Conservation (phyloP, 2,113 vertebrate species). For the Otocyon megalotis region DNA sequence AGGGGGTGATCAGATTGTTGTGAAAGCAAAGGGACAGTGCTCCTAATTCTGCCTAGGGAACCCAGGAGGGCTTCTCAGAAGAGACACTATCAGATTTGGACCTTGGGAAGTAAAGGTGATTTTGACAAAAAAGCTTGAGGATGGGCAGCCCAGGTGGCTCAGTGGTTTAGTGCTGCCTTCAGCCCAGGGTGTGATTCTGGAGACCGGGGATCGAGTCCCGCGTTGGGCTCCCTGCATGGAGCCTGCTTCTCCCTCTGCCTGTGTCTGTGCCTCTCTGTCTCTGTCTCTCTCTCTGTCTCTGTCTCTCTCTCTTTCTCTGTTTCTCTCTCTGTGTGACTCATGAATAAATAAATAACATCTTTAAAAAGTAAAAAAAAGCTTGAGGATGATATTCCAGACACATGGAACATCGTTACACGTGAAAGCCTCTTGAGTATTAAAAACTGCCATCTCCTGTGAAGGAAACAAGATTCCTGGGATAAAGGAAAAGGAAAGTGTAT, state of each 20-base stretch:
- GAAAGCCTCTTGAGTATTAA: not conserved
- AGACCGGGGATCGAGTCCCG: too few relatives aligned
- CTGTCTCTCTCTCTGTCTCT: too few relatives aligned
- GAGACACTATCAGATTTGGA: not conserved
- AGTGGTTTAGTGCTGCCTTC: too few relatives aligned
- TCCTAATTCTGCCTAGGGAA: not conserved
- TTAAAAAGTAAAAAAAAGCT: not conserved
- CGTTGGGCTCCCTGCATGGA: too few relatives aligned
- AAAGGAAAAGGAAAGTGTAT: not conserved
- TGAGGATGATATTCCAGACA: not conserved
- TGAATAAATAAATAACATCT: too few relatives aligned
- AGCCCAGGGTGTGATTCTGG: too few relatives aligned
- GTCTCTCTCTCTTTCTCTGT: too few relatives aligned
- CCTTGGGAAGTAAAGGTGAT: not conserved
- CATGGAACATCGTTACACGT: not conserved
- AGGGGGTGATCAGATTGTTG: not conserved
- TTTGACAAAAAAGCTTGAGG: not conserved
- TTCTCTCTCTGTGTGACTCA: too few relatives aligned
- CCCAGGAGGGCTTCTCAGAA: not conserved
- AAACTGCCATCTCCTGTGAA: not conserved
- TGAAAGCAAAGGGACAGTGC: not conserved
- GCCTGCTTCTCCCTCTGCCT: too few relatives aligned
- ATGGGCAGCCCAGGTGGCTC: too few relatives aligned
- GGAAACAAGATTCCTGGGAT: not conserved
- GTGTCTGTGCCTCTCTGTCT: too few relatives aligned